phyloP scores from a whole-genome alignment of 2,888 invertebrate species.

The Pasiphila rectangulata region DNA sequence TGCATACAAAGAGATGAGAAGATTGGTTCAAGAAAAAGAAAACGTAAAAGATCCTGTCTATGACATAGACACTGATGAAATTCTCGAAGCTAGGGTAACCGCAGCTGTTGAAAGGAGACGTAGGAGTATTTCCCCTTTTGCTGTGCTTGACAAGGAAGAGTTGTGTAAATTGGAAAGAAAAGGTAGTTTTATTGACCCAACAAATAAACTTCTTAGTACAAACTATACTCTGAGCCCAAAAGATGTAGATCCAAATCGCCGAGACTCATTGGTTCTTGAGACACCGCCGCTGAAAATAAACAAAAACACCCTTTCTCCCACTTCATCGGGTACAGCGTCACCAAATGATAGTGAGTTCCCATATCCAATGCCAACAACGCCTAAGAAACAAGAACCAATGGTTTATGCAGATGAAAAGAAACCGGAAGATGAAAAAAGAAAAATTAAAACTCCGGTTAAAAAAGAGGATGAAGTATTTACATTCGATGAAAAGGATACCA shows the following conservation, averaged over 20 bases:
- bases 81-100: slow-evolving; percentile 67
- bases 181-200: slow-evolving; percentile 75
- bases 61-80: slow-evolving; percentile 68
- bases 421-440: slow-evolving; percentile 36
- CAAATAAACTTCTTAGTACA: slow-evolving; percentile 70
- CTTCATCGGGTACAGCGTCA: slow-evolving; percentile 51
- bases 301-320: slow-evolving; percentile 52
- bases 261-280: slow-evolving; percentile 61
- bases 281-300: slow-evolving; percentile 40
- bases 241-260: slow-evolving; percentile 59
- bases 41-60: slow-evolving; percentile 69
- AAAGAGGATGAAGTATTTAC: slow-evolving; percentile 52
- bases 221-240: slow-evolving; percentile 67
- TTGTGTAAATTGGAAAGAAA: slow-evolving; percentile 57
- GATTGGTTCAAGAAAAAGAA: slow-evolving; percentile 65
- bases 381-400: slow-evolving; percentile 64
- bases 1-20: slow-evolving; percentile 74
- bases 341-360: slow-evolving; percentile 60
- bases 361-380: slow-evolving; percentile 54
- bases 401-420: slow-evolving; percentile 60
- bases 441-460: slow-evolving; percentile 50
- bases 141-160: slow-evolving; percentile 69
- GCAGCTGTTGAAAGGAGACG: slow-evolving; percentile 71
- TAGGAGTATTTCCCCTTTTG: slow-evolving; percentile 77
- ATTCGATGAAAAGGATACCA: slow-evolving; percentile 59